phyloP scores from a whole-genome alignment of 2,888 invertebrate genomes.

The Zonitis immaculata region DNA sequence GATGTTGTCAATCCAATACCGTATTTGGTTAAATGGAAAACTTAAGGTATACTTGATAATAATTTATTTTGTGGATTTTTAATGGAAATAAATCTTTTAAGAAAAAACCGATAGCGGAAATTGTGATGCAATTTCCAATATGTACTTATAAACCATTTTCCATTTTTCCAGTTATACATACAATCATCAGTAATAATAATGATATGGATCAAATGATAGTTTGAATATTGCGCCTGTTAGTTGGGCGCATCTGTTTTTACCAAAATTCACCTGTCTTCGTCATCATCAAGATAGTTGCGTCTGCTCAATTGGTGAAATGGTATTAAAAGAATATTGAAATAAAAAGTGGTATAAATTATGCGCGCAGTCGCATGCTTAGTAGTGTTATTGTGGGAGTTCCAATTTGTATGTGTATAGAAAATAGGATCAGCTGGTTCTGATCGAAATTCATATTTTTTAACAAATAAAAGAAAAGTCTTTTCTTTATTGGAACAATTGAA shows the following conservation, averaged over 20 bases:
- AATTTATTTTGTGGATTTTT: background rate
- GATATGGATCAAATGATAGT: no score
- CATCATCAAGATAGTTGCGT: constrained; percentile 8
- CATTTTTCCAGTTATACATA: no score
- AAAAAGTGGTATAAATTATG: constrained; percentile 15
- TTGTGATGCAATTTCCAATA: no score
- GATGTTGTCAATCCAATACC: constrained; percentile 34
- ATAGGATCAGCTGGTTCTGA: constrained; percentile 23
- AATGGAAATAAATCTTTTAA: background rate
- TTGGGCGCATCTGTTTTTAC: no score
- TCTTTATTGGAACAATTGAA: constrained; percentile 20
- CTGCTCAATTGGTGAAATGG: constrained; percentile 9
- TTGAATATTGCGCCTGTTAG: no score
- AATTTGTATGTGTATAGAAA: background rate
- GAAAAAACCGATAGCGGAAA: no score
- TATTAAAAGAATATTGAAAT: no score
- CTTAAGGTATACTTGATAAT: background rate
- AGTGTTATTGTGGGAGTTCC: constrained; percentile 18
- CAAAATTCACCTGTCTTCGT: no score
- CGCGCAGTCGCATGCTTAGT: constrained; percentile 31
- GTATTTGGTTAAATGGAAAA: constrained; percentile 31
- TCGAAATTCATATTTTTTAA: background rate
- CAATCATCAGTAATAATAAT: no score
- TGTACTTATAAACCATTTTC: no score
- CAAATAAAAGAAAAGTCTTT: background rate